A percentile compares a stretch with the other conserved stretches of the same genome.
Conservation (phyloP, 2,888 invertebrate species). For the Limnephilus marmoratus region DNA sequence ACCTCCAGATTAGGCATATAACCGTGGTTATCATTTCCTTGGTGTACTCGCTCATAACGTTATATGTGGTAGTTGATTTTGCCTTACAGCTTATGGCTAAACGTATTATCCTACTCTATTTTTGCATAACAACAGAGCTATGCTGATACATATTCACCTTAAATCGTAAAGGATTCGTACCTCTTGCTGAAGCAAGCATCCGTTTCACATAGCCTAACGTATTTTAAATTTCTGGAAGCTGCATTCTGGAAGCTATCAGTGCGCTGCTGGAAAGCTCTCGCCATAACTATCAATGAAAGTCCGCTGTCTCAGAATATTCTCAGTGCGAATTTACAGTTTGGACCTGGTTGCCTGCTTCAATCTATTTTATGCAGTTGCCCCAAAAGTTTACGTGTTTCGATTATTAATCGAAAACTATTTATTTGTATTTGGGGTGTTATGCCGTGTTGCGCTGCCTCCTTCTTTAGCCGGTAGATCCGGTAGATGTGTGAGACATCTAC, state of each 20-base stretch:
- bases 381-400: no score
- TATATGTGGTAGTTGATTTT: no score
- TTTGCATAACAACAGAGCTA: neutral
- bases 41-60: no score
- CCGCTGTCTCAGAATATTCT: neutral
- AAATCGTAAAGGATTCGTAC: neutral
- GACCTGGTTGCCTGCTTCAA: neutral
- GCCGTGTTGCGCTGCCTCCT: no score
- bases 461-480: no score
- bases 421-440: no score
- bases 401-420: no score
- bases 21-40: no score
- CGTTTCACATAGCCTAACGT: neutral
- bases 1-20: no score
- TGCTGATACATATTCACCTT: neutral
- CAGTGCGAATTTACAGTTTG: neutral
- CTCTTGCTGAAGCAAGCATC: neutral
- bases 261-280: neutral
- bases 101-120: neutral
- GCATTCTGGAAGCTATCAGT: constrained; percentile 22
- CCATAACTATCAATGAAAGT: constrained; percentile 34
- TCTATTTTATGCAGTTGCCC: neutral
- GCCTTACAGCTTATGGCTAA: neutral
- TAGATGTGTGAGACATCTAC: no score
- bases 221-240: neutral